A percentile compares a stretch with the other conserved stretches of the same genome.
Evolutionary conservation across 1,140 invertebrate genomes (phyloP).

Genomic region (Drosophila sturtevanti): DNA sequence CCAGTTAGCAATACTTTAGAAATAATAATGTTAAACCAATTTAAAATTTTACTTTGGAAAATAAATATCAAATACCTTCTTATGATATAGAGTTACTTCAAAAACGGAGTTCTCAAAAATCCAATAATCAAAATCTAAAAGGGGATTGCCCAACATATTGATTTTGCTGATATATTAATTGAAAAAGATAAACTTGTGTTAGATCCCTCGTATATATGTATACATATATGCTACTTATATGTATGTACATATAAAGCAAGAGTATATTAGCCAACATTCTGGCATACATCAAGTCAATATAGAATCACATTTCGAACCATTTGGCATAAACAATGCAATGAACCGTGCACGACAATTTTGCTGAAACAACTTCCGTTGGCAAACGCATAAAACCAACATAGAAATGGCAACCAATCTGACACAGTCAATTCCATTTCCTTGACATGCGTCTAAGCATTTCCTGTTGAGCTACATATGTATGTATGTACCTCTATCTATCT

Average conservation of each 20-base stretch:
- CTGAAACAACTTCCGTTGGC: conserved; percentile 53
- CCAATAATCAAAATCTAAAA: no score
- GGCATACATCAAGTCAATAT: neutral
- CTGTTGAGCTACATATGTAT: conserved; percentile 30
- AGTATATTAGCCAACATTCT: no score
- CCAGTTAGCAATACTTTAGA: no score
- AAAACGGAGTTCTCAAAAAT: no score
- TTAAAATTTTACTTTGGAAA: no score
- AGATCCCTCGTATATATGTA: neutral
- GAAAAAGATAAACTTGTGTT: neutral
- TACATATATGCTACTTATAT: neutral
- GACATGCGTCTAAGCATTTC: conserved; percentile 30
- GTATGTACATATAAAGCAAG: neutral
- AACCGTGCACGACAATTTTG: conserved; percentile 55
- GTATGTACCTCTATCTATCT: neutral
- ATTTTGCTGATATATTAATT: no score
- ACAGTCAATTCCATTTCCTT: conserved; percentile 62
- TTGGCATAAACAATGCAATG: conserved; percentile 70
- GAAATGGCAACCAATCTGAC: conserved; percentile 26
- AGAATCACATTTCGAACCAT: conserved; percentile 55
- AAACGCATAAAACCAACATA: conserved; percentile 31
- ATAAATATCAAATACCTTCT: no score
- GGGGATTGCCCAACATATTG: no score
- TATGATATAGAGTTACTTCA: no score
- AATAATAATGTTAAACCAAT: no score